phyloP scores from a whole-genome alignment of 1,140 invertebrate species.

The Trichoplusia ni region DNA sequence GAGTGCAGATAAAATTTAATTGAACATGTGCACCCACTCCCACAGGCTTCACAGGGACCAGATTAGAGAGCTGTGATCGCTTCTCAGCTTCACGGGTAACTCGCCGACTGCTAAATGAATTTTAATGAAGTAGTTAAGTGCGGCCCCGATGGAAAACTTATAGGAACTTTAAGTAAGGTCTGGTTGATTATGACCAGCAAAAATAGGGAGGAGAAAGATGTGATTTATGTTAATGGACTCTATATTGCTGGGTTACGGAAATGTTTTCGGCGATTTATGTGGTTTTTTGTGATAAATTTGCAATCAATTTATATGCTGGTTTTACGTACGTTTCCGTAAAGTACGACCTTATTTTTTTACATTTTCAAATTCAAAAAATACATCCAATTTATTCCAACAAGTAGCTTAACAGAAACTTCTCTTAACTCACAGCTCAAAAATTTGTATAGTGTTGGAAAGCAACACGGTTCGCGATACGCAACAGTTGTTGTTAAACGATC shows the following conservation, averaged over 20 bases:
- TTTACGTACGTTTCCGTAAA: neutral
- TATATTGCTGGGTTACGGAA: neutral
- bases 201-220: neutral
- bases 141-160: conserved; percentile 30
- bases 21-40: conserved; percentile 57
- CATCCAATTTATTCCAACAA: no score
- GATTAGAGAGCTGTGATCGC: conserved; percentile 39
- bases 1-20: conserved; percentile 61
- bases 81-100: conserved; percentile 33
- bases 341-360: neutral
- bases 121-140: conserved; percentile 37
- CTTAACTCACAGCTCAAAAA: neutral
- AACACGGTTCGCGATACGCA: conserved; percentile 2
- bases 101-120: conserved; percentile 36
- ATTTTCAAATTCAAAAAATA: neutral
- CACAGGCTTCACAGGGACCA: conserved; percentile 38
- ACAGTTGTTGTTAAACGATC: conserved; percentile 30
- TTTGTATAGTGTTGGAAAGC: no score
- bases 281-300: neutral
- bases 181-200: neutral
- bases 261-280: neutral
- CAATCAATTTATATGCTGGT: neutral
- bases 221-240: no score
- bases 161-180: conserved; percentile 4
- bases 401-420: neutral